These are phyloP conservation scores for Rhysida immarginata DNA, from an alignment of 1,140 invertebrate genomes.

Conservation along the genomic window DNA sequence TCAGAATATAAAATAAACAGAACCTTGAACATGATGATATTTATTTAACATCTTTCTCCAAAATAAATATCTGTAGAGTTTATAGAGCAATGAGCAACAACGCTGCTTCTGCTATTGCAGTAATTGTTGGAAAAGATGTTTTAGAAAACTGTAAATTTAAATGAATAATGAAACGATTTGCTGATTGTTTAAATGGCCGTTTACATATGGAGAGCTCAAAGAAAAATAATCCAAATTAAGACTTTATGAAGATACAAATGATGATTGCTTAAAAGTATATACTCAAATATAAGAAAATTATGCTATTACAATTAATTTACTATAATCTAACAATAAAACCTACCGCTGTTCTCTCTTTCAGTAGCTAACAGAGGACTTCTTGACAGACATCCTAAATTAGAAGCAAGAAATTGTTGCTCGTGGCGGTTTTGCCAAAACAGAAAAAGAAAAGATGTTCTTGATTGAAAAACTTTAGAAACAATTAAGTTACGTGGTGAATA, in stretches of 20 bases:
- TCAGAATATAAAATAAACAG: too few species aligned
- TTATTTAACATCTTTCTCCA: too few species aligned
- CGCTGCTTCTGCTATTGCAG: too few species aligned
- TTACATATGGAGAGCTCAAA: not conserved
- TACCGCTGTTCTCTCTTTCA: not conserved
- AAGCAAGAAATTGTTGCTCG: slow-evolving; percentile 1
- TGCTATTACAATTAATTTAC: not conserved
- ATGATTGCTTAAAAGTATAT: too few species aligned
- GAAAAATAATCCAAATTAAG: not conserved
- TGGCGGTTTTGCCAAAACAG: not conserved
- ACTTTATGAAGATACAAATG: not conserved
- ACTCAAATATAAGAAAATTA: too few species aligned
- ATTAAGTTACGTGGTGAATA: not conserved
- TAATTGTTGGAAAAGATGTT: too few species aligned
- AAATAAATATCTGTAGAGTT: too few species aligned
- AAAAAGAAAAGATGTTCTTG: slow-evolving; percentile 3
- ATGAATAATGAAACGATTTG: too few species aligned
- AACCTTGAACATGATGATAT: too few species aligned
- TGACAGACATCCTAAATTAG: not conserved
- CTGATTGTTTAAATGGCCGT: not conserved
- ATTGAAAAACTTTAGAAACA: not conserved
- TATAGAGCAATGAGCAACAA: too few species aligned
- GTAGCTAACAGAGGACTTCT: not conserved
- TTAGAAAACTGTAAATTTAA: too few species aligned
- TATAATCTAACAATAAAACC: not conserved